Base-by-base conservation (phyloP, 2,888 invertebrate genomes). In the Epinotia nisella region DNA sequence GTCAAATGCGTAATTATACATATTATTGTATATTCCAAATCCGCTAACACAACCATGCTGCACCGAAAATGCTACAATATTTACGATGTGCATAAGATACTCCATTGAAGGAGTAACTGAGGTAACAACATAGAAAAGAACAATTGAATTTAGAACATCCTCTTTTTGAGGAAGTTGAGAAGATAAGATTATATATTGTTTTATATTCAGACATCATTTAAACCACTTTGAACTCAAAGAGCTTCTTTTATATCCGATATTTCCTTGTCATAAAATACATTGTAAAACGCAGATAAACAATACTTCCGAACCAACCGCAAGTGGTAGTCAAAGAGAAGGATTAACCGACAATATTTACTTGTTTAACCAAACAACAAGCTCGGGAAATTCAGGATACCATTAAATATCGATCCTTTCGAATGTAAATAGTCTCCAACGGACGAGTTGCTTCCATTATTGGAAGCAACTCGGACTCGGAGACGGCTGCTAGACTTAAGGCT, bases 371-470 rank as follows among this genome's bases (percentile, higher is more conserved):
- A 65, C 65, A 53, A 24, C 7, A 19, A 60, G 58, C 49, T 41
- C 21, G 58, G 29, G 49, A 56, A 68, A 39, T 49, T 62, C 55
- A 35, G 13, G 45, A 45, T 39, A 49, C 55, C 67, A 21, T 65
- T 71, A 41, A 60, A 71, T 61, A 56, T 62, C 35, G 45, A 62
- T 72, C 55, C 39, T 41, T 62, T 59, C 35, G 5, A 35, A 56
- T 68, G 67, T 49, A 62, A 72, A 72, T 56, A 41, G 66, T 17
- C 49, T 19, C n/a, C 17, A 59, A 49, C 72, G 67, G 39, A 21
- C 41, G 60, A 61, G 67, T 67, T 61, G n/a, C n/a, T n/a, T n/a
- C n/a, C n/a, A n/a, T n/a, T n/a, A n/a, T n/a, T n/a, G n/a, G n/a
- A n/a, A n/a, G n/a, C n/a, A 19, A 56, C n/a, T n/a, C 39, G 35